phyloP scores from a whole-genome alignment of 2,797 vertebrate genomes.

The Tarsius wallacei region DNA sequence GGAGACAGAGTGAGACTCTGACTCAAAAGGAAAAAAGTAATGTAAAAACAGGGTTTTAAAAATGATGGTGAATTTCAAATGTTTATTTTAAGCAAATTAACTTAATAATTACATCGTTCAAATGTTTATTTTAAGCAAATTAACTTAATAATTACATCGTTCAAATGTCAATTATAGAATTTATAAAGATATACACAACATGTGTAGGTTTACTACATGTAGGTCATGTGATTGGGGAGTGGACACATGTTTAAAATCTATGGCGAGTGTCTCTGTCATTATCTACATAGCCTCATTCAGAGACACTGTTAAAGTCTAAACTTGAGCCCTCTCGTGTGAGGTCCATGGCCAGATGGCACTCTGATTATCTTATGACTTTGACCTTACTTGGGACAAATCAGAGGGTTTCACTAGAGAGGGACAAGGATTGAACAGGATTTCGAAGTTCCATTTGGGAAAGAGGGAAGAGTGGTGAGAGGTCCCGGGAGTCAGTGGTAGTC shows the following conservation, averaged over 20 bases:
- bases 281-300: not conserved
- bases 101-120: not conserved
- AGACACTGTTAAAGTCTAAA: not conserved
- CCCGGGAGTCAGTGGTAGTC: not conserved
- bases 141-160: not conserved
- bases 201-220: not conserved
- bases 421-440: not conserved
- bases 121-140: constrained; percentile 62
- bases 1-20: too few relatives aligned
- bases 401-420: not conserved
- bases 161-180: not conserved
- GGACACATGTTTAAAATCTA: not conserved
- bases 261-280: not conserved
- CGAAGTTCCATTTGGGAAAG: constrained; percentile 14
- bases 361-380: not conserved
- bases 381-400: not conserved
- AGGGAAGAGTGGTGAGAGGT: not conserved
- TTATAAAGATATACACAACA: not conserved
- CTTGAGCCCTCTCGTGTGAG: not conserved
- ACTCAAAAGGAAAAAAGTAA: not conserved
- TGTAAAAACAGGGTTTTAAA: not conserved
- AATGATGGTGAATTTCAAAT: not conserved
- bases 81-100: constrained; percentile 63
- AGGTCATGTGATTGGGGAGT: not conserved
- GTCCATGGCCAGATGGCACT: not conserved